These are phyloP conservation scores for Ceratoteleas bidentatus DNA, from an alignment of 1,140 invertebrate genomes.

Conservation along the genomic window DNA sequence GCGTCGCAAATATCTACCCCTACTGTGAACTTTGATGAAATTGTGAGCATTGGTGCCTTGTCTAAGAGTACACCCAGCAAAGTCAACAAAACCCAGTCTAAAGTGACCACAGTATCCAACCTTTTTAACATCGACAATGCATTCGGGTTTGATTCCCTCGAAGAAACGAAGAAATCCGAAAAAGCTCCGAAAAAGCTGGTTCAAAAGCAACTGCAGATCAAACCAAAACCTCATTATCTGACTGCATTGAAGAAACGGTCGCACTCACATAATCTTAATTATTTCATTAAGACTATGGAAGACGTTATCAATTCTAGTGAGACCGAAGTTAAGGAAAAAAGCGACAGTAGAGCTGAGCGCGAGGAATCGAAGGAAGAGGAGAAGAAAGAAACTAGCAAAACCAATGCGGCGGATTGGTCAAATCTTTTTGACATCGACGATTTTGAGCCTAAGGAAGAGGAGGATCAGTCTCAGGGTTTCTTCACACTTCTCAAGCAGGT, in stretches of 20 bases:
- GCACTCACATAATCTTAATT: conserved; percentile 13
- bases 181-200: background rate
- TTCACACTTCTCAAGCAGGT: no score
- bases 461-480: no score
- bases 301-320: conserved; percentile 9
- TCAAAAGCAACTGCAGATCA: background rate
- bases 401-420: conserved; percentile 18
- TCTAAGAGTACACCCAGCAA: background rate
- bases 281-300: conserved; percentile 38
- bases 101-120: no score
- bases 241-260: conserved; percentile 23
- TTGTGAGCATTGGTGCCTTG: background rate
- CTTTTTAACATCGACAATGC: conserved; percentile 26
- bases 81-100: background rate
- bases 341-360: no score
- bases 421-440: conserved; percentile 43
- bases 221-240: conserved; percentile 9
- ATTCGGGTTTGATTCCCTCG: conserved; percentile 27
- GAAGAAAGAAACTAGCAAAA: background rate
- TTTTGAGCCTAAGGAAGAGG: background rate
- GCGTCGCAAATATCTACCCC: background rate
- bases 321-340: background rate
- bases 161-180: background rate
- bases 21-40: conserved; percentile 6
- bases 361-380: background rate